phyloP scores from a whole-genome alignment of 2,888 invertebrate species.

The Callyntrura guangdongensis region DNA sequence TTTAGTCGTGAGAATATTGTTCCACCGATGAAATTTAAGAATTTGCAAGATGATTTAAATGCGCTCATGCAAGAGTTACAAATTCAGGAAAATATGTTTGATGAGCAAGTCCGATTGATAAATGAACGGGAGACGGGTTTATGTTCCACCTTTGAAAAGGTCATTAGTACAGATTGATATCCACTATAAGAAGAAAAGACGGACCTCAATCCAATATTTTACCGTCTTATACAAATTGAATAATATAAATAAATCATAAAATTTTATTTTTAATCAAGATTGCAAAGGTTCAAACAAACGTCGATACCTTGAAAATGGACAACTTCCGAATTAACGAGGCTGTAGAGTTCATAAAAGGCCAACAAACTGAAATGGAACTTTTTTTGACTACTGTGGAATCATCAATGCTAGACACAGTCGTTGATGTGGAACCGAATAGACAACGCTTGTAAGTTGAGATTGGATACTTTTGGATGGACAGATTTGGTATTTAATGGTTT shows the following conservation, averaged over 20 bases:
- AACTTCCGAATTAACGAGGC: constrained; percentile 96
- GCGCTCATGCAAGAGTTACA: constrained; percentile 97
- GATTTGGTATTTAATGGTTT: not conserved
- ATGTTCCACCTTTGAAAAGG: constrained; percentile 96
- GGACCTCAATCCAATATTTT: too few relatives aligned
- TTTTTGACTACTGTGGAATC: constrained; percentile 92
- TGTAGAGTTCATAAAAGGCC: constrained; percentile 95
- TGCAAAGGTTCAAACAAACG: not conserved
- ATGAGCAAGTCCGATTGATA: constrained; percentile 97
- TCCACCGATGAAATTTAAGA: not conserved
- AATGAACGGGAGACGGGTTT: constrained; percentile 98
- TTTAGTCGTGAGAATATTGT: not conserved
- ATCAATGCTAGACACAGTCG: constrained; percentile 53
- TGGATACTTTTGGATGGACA: too few relatives aligned
- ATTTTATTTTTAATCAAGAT: constrained; percentile 4
- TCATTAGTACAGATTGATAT: too few relatives aligned
- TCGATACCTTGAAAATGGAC: constrained; percentile 91
- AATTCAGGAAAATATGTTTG: constrained; percentile 96
- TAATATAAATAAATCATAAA: too few relatives aligned
- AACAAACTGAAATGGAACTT: constrained; percentile 97
- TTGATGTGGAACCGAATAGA: constrained; percentile 92
- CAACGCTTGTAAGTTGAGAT: constrained; percentile 4
- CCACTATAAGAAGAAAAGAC: too few relatives aligned
- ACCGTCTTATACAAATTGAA: too few relatives aligned
- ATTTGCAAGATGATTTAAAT: constrained; percentile 88